Evolutionary conservation across 2,797 vertebrate species (phyloP).

Genomic region (Hydrocynus forskahlii): DNA sequence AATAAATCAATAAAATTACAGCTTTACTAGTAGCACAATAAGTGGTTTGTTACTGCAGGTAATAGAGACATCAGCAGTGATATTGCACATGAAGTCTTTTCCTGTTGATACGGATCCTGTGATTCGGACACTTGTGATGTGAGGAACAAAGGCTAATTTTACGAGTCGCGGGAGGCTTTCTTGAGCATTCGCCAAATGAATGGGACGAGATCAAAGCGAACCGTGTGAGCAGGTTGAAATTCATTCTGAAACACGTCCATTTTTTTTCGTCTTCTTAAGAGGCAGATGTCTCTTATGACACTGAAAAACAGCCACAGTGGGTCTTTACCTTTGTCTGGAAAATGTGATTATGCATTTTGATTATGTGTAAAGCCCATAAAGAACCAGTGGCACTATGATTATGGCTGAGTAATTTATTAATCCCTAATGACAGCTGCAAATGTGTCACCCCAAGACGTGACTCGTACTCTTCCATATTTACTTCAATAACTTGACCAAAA

Average conservation of each 20-base stretch:
- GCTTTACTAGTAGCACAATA: too few species aligned
- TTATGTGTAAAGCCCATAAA: background rate
- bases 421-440: background rate
- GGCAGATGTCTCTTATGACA: background rate
- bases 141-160: slow-evolving; percentile 42
- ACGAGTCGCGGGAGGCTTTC: slow-evolving; percentile 33
- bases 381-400: background rate
- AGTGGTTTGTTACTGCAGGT: too few species aligned
- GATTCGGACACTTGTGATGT: slow-evolving; percentile 29
- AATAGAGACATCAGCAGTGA: too few species aligned
- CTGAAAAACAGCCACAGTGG: background rate
- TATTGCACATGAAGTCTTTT: slow-evolving; percentile 10
- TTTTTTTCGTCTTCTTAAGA: background rate
- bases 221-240: slow-evolving; percentile 2
- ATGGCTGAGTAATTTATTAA: background rate
- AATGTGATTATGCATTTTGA: background rate
- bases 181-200: slow-evolving; percentile 24
- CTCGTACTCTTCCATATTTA: background rate
- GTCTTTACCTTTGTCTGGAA: background rate
- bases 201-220: slow-evolving; percentile 32
- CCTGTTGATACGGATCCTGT: slow-evolving; percentile 38
- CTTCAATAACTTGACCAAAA: too few species aligned
- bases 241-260: slow-evolving; percentile 24
- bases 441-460: background rate
- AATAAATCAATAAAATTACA: too few species aligned